A percentile compares a stretch with the other conserved stretches of the same genome.
Conservation (phyloP, 2,888 invertebrate genomes). For the Meliscaeva auricollis region DNA sequence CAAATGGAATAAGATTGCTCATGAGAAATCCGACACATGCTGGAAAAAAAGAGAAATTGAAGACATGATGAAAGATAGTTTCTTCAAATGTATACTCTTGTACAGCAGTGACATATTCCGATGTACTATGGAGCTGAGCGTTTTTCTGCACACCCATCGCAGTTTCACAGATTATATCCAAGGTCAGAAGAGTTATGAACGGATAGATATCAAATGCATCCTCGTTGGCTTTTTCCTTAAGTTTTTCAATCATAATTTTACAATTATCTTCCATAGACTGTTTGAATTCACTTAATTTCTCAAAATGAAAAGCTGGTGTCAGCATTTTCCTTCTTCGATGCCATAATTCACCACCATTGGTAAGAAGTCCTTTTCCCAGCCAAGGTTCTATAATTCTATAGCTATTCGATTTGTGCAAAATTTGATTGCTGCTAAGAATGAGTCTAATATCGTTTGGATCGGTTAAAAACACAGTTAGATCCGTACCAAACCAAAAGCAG, state of each 20-base stretch:
- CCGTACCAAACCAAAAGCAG: conserved; percentile 82
- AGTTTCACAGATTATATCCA: conserved; percentile 86
- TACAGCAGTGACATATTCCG: conserved; percentile 90
- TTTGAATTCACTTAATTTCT: conserved; percentile 90
- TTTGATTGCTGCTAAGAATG: conserved; percentile 80
- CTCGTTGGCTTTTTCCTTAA: conserved; percentile 83
- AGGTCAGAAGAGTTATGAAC: conserved; percentile 84
- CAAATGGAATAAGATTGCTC: conserved; percentile 81
- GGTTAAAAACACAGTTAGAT: conserved; percentile 81
- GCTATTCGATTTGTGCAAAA: conserved; percentile 80
- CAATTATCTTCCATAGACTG: conserved; percentile 89
- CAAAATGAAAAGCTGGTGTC: conserved; percentile 92
- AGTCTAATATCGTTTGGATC: conserved; percentile 81
- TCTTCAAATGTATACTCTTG: conserved; percentile 85
- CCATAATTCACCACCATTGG: conserved; percentile 86
- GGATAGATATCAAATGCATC: conserved; percentile 86
- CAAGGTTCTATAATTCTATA: conserved; percentile 80
- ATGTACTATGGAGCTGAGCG: conserved; percentile 88
- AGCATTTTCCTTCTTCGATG: conserved; percentile 88
- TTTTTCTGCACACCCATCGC: conserved; percentile 92
- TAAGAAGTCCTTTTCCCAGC: conserved; percentile 82
- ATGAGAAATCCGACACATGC: conserved; percentile 81
- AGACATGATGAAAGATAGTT: neutral
- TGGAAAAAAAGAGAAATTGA: conserved; percentile 58
- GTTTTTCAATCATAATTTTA: conserved; percentile 84